These are phyloP conservation scores for Epinotia brunnichana DNA, from an alignment of 2,888 invertebrate genomes.

Conservation along the genomic window DNA sequence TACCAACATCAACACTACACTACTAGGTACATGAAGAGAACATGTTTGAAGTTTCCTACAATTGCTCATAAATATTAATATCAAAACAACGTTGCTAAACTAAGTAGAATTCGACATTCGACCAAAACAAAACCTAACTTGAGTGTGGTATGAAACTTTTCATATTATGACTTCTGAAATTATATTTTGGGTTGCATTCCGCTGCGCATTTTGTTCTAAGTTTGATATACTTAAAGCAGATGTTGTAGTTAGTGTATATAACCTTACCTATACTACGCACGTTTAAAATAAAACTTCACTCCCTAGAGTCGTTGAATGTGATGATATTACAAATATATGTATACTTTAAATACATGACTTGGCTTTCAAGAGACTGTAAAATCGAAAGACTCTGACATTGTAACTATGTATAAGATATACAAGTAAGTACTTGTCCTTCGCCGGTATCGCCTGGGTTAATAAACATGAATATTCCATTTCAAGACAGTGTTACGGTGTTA, in stretches of 20 bases:
- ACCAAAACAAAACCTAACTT: neutral
- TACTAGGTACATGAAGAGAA: neutral
- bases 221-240: neutral
- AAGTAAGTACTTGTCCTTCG: slow-evolving; percentile 26
- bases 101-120: neutral
- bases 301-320: slow-evolving; percentile 12
- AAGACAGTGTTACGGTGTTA: slow-evolving; percentile 16
- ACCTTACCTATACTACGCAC: neutral
- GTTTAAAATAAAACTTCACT: slow-evolving; percentile 11
- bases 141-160: neutral
- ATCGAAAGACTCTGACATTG: slow-evolving; percentile 24
- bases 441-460: slow-evolving; percentile 7
- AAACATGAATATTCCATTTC: slow-evolving; percentile 18
- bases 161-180: neutral
- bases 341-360: slow-evolving; percentile 35
- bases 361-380: slow-evolving; percentile 41
- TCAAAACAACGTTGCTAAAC: neutral
- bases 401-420: slow-evolving; percentile 25
- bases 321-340: slow-evolving; percentile 23
- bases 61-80: neutral
- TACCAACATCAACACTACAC: neutral
- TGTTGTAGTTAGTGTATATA: neutral
- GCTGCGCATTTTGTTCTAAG: neutral
- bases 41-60: neutral
- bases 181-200: neutral